Conservation (phyloP, 1,140 invertebrate genomes). For the Sitophilus oryzae region DNA sequence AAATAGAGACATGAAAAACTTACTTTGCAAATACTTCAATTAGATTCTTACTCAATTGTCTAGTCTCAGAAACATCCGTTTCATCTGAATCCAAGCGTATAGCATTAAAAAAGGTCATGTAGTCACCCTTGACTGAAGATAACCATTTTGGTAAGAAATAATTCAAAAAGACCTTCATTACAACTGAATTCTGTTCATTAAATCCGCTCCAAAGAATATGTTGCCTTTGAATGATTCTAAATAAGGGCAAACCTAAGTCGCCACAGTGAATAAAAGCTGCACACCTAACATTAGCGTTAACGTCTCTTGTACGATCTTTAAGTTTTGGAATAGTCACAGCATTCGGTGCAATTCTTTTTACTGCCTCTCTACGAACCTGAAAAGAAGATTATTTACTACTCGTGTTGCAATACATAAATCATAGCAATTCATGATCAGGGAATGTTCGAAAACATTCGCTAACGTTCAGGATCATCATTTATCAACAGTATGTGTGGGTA, state of each 20-base stretch:
- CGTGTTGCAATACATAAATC: no score
- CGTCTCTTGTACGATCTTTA: constrained; percentile 25
- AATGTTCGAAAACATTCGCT: no score
- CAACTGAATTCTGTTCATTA: constrained; percentile 54
- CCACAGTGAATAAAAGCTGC: constrained; percentile 65
- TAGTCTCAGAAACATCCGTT: constrained; percentile 41
- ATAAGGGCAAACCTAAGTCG: constrained; percentile 59
- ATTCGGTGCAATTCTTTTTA: constrained; percentile 44
- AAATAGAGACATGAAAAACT: no score
- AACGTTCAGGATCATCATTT: no score
- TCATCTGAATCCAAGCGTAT: constrained; percentile 57
- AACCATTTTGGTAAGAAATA: constrained; percentile 61
- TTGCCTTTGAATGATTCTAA: constrained; percentile 64
- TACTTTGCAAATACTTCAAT: constrained; percentile 47
- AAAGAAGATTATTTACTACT: no score
- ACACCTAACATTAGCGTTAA: constrained; percentile 53
- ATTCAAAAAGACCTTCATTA: constrained; percentile 46
- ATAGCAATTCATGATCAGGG: no score
- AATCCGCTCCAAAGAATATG: constrained; percentile 59
- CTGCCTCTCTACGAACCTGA: constrained; percentile 43
- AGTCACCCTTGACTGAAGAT: constrained; percentile 53
- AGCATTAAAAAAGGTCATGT: constrained; percentile 54
- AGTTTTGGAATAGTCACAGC: constrained; percentile 38
- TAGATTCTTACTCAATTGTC: constrained; percentile 41
- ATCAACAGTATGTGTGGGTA: no score